Base-by-base conservation (phyloP, 2,113 vertebrate species). In the Ancistrus triradiatus region DNA sequence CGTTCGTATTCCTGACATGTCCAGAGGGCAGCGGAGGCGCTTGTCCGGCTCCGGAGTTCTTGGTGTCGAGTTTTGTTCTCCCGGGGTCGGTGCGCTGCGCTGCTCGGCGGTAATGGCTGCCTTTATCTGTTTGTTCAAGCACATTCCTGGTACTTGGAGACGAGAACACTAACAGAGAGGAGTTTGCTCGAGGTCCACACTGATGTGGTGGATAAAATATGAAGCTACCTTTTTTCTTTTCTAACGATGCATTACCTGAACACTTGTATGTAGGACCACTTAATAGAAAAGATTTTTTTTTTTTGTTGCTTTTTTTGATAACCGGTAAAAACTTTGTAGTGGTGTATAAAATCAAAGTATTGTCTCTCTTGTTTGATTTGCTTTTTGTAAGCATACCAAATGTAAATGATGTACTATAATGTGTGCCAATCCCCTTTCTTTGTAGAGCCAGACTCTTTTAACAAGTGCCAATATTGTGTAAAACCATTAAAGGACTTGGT, bases 401-500 rank as follows among this genome's bases (percentile, higher is more conserved):
- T 90, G 88, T 88, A 87, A 85, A 88, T 85, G 15, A 84, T 89
- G 85, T 88, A 88, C 76, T 80, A 89, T 89, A 87, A 64, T 82
- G 82, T 87, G 86, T 89, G 86, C 88, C 88, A 90, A 85, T 80
- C 83, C 85, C 86, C 80, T 83, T 88, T 74, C 65, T 69, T 84
- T 84, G 69, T 78, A 82, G 84, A 87, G 82, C 81, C 78, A 83
- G 84, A 83, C 79, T 86, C 85, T 83, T 82, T 81, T 59, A 85
- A 73, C 77, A 90, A 89, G 87, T 90, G 88, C 88, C 88, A 89
- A 90, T 74, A 83, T 82, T 84, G 85, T 86, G 84, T 81, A 59
- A 86, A 83, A 77, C 79, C 76, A 82, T 81, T 75, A 76, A 74
- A 58, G 78, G 84, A 75, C 85, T 78, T 69, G 65, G 53, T 58